Evolutionary conservation across 1,140 invertebrate species (phyloP).

Genomic region (Zaprionus africanus): DNA sequence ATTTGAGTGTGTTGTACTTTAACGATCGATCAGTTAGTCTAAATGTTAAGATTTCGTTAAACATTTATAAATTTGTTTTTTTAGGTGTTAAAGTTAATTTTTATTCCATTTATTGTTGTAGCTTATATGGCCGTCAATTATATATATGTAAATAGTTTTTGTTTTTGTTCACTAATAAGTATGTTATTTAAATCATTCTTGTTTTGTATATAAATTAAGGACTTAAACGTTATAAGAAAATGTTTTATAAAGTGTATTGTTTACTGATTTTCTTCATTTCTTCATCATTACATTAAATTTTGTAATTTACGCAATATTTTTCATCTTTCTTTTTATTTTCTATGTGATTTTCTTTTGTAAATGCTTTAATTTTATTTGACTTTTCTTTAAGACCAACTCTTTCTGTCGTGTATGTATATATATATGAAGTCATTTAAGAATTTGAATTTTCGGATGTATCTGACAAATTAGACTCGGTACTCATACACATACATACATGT

Average conservation of each 20-base stretch:
- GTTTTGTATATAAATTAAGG: conserved; percentile 80
- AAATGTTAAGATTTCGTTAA: conserved; percentile 80
- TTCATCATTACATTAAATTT: conserved; percentile 56
- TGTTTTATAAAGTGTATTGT: conserved; percentile 74
- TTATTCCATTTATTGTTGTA: conserved; percentile 76
- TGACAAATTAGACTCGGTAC: conserved; percentile 34
- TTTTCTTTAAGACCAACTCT: conserved; percentile 67
- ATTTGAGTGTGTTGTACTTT: conserved; percentile 60
- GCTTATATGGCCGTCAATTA: conserved; percentile 79
- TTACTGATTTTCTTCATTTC: conserved; percentile 58
- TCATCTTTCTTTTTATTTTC: conserved; percentile 37
- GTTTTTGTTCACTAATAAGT: conserved; percentile 68
- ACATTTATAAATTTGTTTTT: conserved; percentile 74
- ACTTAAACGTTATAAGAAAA: conserved; percentile 80
- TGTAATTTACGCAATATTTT: conserved; percentile 40
- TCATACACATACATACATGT: conserved; percentile 23
- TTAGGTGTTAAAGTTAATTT: conserved; percentile 72
- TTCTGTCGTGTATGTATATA: conserved; percentile 50
- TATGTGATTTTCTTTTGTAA: conserved; percentile 61
- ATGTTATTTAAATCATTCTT: conserved; percentile 82
- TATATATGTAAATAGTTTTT: conserved; percentile 78
- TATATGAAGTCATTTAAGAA: conserved; percentile 48
- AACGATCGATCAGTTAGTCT: conserved; percentile 69
- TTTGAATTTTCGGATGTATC: conserved; percentile 30
- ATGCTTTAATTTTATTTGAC: conserved; percentile 80